Evolutionary conservation across 2,113 vertebrate species (phyloP).

Genomic region (Sciurus niger): DNA sequence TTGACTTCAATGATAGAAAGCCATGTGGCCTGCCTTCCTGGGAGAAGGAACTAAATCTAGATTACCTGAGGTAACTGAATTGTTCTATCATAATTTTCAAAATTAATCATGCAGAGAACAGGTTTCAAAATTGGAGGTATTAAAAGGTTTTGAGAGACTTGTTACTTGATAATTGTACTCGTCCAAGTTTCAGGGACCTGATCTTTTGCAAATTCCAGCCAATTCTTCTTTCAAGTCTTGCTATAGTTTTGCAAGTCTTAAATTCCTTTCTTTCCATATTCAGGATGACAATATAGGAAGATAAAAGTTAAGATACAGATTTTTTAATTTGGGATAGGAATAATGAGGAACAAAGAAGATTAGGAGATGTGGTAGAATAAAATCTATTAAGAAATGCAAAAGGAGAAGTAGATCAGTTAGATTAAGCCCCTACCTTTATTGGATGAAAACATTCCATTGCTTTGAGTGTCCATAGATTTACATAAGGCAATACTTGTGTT

Average conservation of each 20-base stretch:
- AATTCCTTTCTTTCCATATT: neutral
- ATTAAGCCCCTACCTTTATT: neutral
- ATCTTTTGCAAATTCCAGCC: neutral
- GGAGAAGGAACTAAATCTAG: neutral
- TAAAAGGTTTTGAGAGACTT: neutral
- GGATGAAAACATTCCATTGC: neutral
- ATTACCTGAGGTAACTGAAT: neutral
- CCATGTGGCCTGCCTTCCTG: neutral
- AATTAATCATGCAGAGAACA: neutral
- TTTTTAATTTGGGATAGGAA: neutral
- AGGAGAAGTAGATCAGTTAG: neutral
- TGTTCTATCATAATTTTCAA: neutral
- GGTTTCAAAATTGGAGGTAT: neutral
- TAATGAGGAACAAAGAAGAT: neutral
- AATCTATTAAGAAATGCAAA: neutral
- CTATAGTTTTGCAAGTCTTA: neutral
- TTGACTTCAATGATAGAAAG: neutral
- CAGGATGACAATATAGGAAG: neutral
- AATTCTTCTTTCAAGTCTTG: neutral
- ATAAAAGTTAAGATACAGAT: neutral
- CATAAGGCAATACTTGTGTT: neutral
- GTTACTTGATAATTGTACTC: neutral
- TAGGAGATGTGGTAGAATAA: neutral
- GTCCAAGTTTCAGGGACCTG: neutral
- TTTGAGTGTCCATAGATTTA: neutral